Conservation (phyloP, 2,888 invertebrate species). For the Peribatodes rhomboidaria region DNA sequence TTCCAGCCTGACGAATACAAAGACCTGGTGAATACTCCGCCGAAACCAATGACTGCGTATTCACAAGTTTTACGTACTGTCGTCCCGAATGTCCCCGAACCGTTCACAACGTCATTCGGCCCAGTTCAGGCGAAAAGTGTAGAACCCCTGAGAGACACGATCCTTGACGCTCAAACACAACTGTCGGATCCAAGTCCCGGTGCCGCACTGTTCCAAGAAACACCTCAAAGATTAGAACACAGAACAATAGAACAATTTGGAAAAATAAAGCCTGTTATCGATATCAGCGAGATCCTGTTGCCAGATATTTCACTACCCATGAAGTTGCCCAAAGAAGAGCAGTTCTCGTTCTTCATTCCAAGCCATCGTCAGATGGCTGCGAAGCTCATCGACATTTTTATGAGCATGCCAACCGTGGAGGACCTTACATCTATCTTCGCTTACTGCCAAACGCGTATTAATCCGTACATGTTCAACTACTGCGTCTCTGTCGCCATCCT, state of each 20-base stretch:
- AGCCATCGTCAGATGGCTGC: constrained; percentile 89
- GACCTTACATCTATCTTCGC: constrained; percentile 90
- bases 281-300: constrained; percentile 87
- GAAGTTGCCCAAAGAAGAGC: constrained; percentile 87
- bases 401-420: constrained; percentile 85
- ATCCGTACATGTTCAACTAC: constrained; percentile 92
- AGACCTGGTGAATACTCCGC: constrained; percentile 66
- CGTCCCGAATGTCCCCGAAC: too few species aligned
- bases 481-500: constrained; percentile 90
- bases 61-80: not conserved
- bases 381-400: constrained; percentile 89
- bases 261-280: constrained; percentile 71
- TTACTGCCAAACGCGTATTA: constrained; percentile 90
- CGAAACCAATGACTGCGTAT: not conserved
- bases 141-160: too few species aligned
- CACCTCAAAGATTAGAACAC: too few species aligned
- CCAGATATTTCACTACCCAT: constrained; percentile 88
- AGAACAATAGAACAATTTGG: too few species aligned
- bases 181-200: too few species aligned
- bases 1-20: constrained; percentile 78
- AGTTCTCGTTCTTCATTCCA: constrained; percentile 91
- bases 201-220: too few species aligned
- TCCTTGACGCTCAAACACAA: too few species aligned
- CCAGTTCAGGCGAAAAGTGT: too few species aligned
- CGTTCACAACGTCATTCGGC: too few species aligned